Evolutionary conservation across 2,888 invertebrate species (phyloP).

Genomic region (Caenorhabditis wallacei): DNA sequence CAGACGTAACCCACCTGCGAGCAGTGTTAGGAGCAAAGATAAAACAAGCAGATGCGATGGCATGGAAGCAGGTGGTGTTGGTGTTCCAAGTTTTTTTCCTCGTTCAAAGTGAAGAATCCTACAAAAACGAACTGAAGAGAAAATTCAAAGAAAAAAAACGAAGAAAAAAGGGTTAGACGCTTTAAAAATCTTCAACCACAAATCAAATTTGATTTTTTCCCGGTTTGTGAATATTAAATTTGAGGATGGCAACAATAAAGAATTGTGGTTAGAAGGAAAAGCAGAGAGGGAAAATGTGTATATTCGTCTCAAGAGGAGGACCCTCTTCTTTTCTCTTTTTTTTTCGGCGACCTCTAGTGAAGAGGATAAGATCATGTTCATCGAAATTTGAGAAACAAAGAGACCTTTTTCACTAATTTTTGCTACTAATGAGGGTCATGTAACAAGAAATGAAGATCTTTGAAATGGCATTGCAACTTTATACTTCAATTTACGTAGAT

Average conservation of each 20-base stretch:
- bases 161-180: slow-evolving; percentile 13
- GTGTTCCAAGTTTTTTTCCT: slow-evolving; percentile 48
- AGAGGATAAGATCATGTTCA: slow-evolving; percentile 51
- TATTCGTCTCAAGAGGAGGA: slow-evolving; percentile 49
- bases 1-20: slow-evolving; percentile 47
- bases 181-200: slow-evolving; percentile 15
- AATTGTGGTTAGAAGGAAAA: slow-evolving; percentile 11
- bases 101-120: slow-evolving; percentile 1
- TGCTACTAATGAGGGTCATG: slow-evolving; percentile 32
- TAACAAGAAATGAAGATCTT: slow-evolving; percentile 27
- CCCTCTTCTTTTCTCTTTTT: slow-evolving; percentile 26
- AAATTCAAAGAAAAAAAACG: slow-evolving; percentile 13
- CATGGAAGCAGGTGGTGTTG: slow-evolving; percentile 49
- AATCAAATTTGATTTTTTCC: slow-evolving; percentile 22
- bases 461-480: slow-evolving; percentile 11
- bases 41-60: slow-evolving; percentile 35
- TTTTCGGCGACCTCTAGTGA: slow-evolving; percentile 8
- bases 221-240: slow-evolving; percentile 56
- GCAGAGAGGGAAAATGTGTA: slow-evolving; percentile 27
- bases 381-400: slow-evolving; percentile 45
- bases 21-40: slow-evolving; percentile 39
- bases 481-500: slow-evolving; percentile 12
- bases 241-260: slow-evolving; percentile 53
- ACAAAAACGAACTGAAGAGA: slow-evolving; percentile 7
- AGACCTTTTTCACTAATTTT: slow-evolving; percentile 1